Evolutionary conservation across 2,797 vertebrate species (phyloP), one percentile per base, ranked within the genome.

Genomic region (Xiphophorus birchmanni): DNA sequence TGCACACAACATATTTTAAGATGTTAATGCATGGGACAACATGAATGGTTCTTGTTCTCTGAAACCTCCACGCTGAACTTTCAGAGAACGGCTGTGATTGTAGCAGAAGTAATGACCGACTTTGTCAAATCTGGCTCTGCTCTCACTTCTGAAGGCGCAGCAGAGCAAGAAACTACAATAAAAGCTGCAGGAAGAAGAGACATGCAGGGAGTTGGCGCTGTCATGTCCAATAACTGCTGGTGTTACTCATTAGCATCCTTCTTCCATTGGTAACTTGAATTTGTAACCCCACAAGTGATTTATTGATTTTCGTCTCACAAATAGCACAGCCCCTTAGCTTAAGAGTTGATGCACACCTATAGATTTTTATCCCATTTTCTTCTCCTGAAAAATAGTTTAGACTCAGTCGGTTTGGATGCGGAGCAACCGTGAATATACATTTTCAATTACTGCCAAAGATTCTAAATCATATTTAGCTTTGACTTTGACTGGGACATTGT

Each of bases 151-250:
- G 84, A 82, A 48, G 65, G 23, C 0, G 5, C 60, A 58, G 60
- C 71, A 44, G 60, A 76, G 78, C 73, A 50, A 75, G 80, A 82
- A 83, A 65, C 60, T 21, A 3, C 32, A 37, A 35, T 79, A 82
- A 85, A 86, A 42, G 74, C 80, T 1, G 48, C 76, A 80, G 86
- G 78, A 81, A 75, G 75, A 77, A 47, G 81, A 80, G 79, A 80
- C 82, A 73, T 69, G 75, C 78, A 48, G 74, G 40, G 50, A 83
- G 74, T 58, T 15, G 42, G 79, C 69, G 47, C 44, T 63, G 37
- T 80, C 56, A n/a, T n/a, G 56, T 82, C 73, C 67, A 76, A 81
- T 80, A 78, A 77, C 77, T 63, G 65, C 45, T 74, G 32, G 13
- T 83, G 44, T 82, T 74, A 2, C 71, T 85, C 74, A 26, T 79